Evolutionary conservation across 2,797 vertebrate genomes (phyloP).

Genomic region (Pantherophis alleghaniensis): DNA sequence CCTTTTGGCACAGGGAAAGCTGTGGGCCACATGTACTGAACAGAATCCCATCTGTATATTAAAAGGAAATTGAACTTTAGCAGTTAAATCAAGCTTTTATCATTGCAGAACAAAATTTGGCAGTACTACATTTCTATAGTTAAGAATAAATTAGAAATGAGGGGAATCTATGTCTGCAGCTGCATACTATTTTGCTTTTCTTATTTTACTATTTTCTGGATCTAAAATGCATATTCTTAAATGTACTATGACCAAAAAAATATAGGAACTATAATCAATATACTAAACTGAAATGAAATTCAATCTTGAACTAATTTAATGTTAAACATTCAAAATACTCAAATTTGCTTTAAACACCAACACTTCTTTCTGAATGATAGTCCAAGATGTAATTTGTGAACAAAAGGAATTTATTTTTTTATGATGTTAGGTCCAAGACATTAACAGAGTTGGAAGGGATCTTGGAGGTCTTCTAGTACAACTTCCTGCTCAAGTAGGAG

Average conservation of each 20-base stretch:
- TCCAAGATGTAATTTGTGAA: neutral
- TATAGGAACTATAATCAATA: slow-evolving; percentile 20
- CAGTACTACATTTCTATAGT: slow-evolving; percentile 10
- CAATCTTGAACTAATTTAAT: slow-evolving; percentile 34
- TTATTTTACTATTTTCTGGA: slow-evolving; percentile 1
- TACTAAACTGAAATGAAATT: slow-evolving; percentile 32
- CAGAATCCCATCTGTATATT: slow-evolving; percentile 3
- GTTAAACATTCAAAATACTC: slow-evolving; percentile 1
- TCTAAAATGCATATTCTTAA: slow-evolving; percentile 7
- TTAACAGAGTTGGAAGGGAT: neutral
- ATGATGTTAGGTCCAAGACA: neutral
- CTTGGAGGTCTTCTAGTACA: neutral
- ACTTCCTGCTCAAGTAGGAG: neutral
- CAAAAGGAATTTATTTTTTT: neutral
- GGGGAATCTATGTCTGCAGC: slow-evolving; percentile 10
- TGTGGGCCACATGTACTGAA: slow-evolving; percentile 31
- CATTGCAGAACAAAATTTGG: slow-evolving; percentile 30
- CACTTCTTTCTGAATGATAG: neutral
- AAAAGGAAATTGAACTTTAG: slow-evolving; percentile 61
- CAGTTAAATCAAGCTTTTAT: slow-evolving; percentile 32
- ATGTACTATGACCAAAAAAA: slow-evolving; percentile 3
- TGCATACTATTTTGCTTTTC: slow-evolving; percentile 15
- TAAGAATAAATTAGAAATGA: slow-evolving; percentile 23
- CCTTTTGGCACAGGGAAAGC: slow-evolving; percentile 48
- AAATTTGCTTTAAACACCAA: neutral